Base-by-base conservation (phyloP, 1,140 invertebrate species). In the Lepidostoma basale region DNA sequence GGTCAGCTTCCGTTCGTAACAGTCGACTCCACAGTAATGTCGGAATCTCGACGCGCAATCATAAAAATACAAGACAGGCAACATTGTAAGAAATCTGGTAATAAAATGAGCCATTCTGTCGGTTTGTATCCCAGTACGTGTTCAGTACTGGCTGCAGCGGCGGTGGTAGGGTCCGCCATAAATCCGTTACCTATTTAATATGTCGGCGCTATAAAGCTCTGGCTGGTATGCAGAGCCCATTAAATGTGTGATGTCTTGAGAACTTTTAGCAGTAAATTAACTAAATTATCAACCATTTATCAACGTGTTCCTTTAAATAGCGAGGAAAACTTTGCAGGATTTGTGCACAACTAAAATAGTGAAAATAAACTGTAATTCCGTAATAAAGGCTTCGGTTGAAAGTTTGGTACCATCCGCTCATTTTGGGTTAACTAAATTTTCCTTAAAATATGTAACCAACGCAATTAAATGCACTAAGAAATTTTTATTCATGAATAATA, bases 181-280 rank as follows among this genome's bases (percentile, higher is more conserved):
- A 56, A 56, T 56, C 52, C 28, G 52, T 56, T 56, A 56, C 52
- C 52, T 56, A 56, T 56, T 56, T 56, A 56, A 56, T 56, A 56
- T 56, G 52, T 56, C 52, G 25, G 52, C 52, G 52, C 52, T 56
- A 56, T 56, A 56, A 56, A 56, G 52, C 52, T 56, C 52, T 56
- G 25, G 52, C 52, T 30, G 52, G 52, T 56, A 56, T 56, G 52
- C 52, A 56, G 28, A 56, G 52, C 25, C 52, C 52, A 56, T 56
- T 56, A 56, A 56, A 56, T 33, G 25, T 33, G 52, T 56, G 52
- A 56, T 56, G 52, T 56, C 52, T 56, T 56, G 52, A 56, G 52
- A 56, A 56, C 25, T 56, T 56, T 30, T 16, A 20, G 52, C 52
- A 20, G 25, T 56, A 56, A 56, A 56, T 56, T 56, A 26, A 28